Evolutionary conservation across 2,797 vertebrate genomes (phyloP), one percentile per base, ranked within the genome.

Genomic region (Cyprinodon diabolis): DNA sequence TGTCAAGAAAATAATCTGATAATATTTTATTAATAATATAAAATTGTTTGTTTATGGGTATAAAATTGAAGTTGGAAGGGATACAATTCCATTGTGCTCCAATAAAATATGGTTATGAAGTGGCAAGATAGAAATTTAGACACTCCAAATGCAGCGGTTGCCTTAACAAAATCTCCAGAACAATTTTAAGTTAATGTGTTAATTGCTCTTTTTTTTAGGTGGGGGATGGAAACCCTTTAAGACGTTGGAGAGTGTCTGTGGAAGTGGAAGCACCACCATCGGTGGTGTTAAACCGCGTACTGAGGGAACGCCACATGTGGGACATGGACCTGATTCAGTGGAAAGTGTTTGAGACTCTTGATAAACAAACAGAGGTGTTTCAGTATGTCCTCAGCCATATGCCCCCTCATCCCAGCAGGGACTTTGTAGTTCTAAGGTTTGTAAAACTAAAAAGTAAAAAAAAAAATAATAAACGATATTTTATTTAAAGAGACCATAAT

Each of bases 231-330:
- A 97, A 97, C 85, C 97, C 97, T 0, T 81, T 99, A 79, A 95
- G 95, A 76, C 91, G 96, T 6, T 99, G 98, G 98, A 96, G 96
- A 79, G 97, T 96, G 12, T 96, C 96, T 0, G 97, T 96, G 49
- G 98, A 99, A 91, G 96, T 99, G 48, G 97, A 99, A 81, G 98
- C 98, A 0, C 98, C 98, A 0, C 98, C 98, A 0, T 97, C 96
- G 0, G 96, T 98, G 17, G 97, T 99, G 51, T 80, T 99, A 92
- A 98, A 99, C 78, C 95, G 97, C 0, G 96, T 99, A 84, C 93
- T 99, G 76, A 94, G 97, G 82, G 98, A 99, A 91, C 97, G 98
- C 68, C 97, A 98, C 89, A 95, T 98, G 72, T 99, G 98, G 98
- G 98, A 99, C 0, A 96, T 98, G 60, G 98, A 99, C 87, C 96